Evolutionary conservation across 1,140 invertebrate species (phyloP), one percentile per base, ranked within the genome.

Genomic region (Diplogasteroides magnus): DNA sequence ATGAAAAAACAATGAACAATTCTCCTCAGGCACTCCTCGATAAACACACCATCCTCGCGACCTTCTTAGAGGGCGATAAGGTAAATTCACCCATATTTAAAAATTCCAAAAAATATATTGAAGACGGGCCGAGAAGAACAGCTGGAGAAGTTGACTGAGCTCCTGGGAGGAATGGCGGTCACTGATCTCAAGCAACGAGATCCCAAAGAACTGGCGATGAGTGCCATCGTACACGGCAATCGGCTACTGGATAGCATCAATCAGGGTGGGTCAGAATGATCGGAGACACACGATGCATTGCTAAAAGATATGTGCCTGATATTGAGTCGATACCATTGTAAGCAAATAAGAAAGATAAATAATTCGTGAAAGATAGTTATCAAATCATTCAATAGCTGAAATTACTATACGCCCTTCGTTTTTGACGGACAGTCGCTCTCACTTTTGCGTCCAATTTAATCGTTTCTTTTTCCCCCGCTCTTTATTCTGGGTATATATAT

Each of bases 171-270:
- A 6, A 19, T 82, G 55, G 69, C 78, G 23, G 78, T 80, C 13
- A 65, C 60, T 14, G 81, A 82, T 57, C 61, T 82, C 31, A 81
- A 80, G 56, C 72, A 81, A 57, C 62, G 77, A 31, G 82, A 74
- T 65, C 68, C 77, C 15, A 78, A 77, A 55, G 80, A 82, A 64
- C 58, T 83, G 11, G 80, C 80, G 6, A 74, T 82, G 75, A 82
- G 79, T 57, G 81, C 80, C 14, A 82, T 82, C 63, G 80, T 82
- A 14, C 78, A 81, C 60, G 80, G 81, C 56, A 82, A 82, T 70
- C 76, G 81, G 1, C 65, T 82, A 28, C 59, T 82, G 1, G 80
- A 82, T 55, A 71, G 71, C 32, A 82, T 82, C 31, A 82, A 82
- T 66, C 66, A 75, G 62, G 61, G 78, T 77, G 25, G 15, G 15